These are phyloP conservation scores for Enteromius afrohamiltoni DNA, from an alignment of 2,797 vertebrate genomes.

Conservation along the genomic window DNA sequence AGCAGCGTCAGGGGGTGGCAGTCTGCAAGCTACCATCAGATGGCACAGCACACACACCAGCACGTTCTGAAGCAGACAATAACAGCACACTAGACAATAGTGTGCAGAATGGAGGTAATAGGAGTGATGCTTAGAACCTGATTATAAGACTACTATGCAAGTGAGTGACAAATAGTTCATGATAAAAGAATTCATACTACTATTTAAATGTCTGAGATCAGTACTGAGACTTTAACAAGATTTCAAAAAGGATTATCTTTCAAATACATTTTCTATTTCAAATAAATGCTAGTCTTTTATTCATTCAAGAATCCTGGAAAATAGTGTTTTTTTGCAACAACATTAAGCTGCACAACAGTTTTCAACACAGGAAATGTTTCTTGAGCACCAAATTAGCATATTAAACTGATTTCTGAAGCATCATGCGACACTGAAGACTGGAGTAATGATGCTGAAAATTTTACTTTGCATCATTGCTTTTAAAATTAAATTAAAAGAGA, in stretches of 20 bases:
- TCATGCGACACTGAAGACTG: not conserved
- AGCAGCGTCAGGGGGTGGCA: not conserved
- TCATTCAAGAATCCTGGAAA: not conserved
- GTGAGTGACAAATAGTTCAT: not conserved
- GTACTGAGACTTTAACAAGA: not conserved
- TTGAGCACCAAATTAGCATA: not conserved
- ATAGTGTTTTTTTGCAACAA: not conserved
- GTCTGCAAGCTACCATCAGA: constrained; percentile 11
- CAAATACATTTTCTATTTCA: not conserved
- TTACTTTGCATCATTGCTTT: not conserved
- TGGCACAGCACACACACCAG: constrained; percentile 36
- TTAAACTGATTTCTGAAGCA: not conserved
- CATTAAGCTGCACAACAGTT: not conserved
- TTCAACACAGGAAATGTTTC: not conserved
- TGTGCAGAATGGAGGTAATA: not conserved
- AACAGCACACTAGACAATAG: not conserved
- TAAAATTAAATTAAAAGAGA: not conserved
- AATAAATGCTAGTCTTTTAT: not conserved
- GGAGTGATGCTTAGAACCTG: not conserved
- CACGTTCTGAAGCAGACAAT: not conserved
- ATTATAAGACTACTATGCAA: not conserved
- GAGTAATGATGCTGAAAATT: not conserved
- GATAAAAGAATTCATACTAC: not conserved
- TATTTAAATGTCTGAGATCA: not conserved
- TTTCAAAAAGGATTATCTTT: not conserved